phyloP scores from a whole-genome alignment of 2,888 invertebrate genomes.

The Cordilura impudica region DNA sequence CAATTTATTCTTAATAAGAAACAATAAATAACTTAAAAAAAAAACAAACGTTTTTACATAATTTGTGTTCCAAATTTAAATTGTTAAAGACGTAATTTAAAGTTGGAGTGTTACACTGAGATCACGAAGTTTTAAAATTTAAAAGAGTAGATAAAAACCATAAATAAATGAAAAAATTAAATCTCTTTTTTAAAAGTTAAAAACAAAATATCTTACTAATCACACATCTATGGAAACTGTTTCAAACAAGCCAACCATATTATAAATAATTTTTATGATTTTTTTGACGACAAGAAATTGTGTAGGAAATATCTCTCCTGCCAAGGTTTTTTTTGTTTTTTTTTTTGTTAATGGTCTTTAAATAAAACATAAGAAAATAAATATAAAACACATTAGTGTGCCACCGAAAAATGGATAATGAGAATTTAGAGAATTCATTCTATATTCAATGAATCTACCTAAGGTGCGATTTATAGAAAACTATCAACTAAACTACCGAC shows the following conservation, averaged over 20 bases:
- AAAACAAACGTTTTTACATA: neutral
- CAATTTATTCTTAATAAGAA: neutral
- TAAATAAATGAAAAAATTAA: too few species aligned
- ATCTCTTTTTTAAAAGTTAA: too few species aligned
- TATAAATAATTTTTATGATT: neutral
- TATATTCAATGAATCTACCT: too few species aligned
- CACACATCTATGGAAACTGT: neutral
- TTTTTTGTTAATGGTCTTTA: too few species aligned
- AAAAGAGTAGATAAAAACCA: too few species aligned
- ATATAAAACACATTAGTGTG: neutral
- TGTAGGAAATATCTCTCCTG: neutral
- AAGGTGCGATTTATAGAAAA: too few species aligned
- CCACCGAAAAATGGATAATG: neutral
- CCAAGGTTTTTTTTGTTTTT: neutral
- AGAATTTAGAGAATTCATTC: too few species aligned
- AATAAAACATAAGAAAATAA: neutral
- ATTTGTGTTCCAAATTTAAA: neutral
- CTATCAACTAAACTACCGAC: too few species aligned
- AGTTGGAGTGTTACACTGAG: neutral
- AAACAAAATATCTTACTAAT: neutral
- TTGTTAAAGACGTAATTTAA: slow-evolving; percentile 5
- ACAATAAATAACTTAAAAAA: neutral
- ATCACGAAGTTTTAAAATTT: too few species aligned
- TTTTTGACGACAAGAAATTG: neutral
- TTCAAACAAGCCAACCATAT: neutral